Evolutionary conservation across 1,140 invertebrate species (phyloP).

Genomic region (Cepaea nemoralis): DNA sequence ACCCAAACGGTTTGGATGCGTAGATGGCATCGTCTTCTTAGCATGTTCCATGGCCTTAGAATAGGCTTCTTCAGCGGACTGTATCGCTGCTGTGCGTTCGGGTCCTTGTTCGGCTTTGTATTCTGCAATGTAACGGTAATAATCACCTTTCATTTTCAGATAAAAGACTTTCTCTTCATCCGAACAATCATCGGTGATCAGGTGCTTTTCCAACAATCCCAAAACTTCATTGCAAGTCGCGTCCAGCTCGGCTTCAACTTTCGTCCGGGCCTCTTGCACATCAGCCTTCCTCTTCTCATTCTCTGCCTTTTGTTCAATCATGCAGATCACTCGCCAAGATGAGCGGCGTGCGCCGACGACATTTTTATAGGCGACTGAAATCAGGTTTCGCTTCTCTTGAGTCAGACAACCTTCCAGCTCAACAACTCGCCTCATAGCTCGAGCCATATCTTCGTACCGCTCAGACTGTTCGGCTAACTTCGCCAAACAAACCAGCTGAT

Average conservation of each 20-base stretch:
- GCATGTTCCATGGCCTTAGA: conserved; percentile 99
- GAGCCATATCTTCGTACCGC: conserved; percentile 65
- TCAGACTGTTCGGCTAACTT: conserved; percentile 63
- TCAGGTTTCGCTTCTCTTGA: conserved; percentile 87
- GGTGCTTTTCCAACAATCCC: conserved; percentile 94
- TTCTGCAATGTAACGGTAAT: conserved; percentile 98
- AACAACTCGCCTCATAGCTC: conserved; percentile 56
- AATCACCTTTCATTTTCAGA: conserved; percentile 99
- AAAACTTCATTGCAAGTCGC: conserved; percentile 98
- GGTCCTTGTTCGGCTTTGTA: conserved; percentile 88
- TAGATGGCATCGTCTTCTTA: conserved; percentile 97
- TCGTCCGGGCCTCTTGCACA: conserved; percentile 84
- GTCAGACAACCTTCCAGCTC: conserved; percentile 53
- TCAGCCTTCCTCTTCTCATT: conserved; percentile 91
- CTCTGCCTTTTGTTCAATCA: conserved; percentile 87
- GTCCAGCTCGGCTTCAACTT: conserved; percentile 97
- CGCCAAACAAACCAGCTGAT: conserved; percentile 53
- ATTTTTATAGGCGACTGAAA: conserved; percentile 99
- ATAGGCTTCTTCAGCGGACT: conserved; percentile 98
- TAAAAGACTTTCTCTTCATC: conserved; percentile 97
- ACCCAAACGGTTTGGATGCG: conserved; percentile 97
- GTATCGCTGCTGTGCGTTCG: conserved; percentile 83
- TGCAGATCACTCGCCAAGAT: conserved; percentile 98
- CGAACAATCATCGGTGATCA: conserved; percentile 76
- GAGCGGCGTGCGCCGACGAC: conserved; percentile 95